Base-by-base conservation (phyloP, 2,797 vertebrate species). In the Fratercula arctica region DNA sequence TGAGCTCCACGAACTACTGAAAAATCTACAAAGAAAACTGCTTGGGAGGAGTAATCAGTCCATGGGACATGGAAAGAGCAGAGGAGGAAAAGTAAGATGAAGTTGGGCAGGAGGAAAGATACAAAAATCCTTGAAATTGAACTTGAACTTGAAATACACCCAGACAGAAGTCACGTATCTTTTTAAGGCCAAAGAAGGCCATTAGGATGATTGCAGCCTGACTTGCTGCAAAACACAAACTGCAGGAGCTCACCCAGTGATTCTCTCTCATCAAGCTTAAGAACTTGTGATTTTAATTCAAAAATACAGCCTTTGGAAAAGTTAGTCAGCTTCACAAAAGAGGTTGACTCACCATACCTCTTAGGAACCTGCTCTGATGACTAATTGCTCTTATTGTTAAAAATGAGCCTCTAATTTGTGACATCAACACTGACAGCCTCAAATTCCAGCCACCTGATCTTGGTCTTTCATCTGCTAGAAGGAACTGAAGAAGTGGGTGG, bases 361-460 rank as follows among this genome's bases (percentile, higher is more conserved):
- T 95, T 35, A 93, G 81, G 84, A 93, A 45, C 88, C 86, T 59
- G 41, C 85, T 93, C 93, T 69, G 82, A 85, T 84, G 93, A 94
- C 89, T 95, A 96, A 96, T 95, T 96, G 90, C 76, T 91, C 90
- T n/a, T 87, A 69, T 72, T 91, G 93, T 96, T 95, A 87, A 94
- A 96, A 96, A 69, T 2, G 76, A 92, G 73, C 73, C 73, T 87
- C 61, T 94, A 91, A 96, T 96, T 97, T 96, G 81, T 1, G 19
- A 63, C 85, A 92, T 91, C 84, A 94, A 79, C 90, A 87, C 69
- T 91, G 95, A 94, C 89, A 95, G 74, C 89, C 79, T 95, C 69
- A 25, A 91, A 91, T 93, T 95, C 93, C 81, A 95, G 85, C 66
- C 69, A 33, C 79, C 82, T 89, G 57, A 81, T 78, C 74, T 87